A percentile compares a stretch with the other conserved stretches of the same genome.
These are phyloP conservation scores for Brachypteracias leptosomus DNA, from an alignment of 2,113 vertebrate species.

Conservation along the genomic window DNA sequence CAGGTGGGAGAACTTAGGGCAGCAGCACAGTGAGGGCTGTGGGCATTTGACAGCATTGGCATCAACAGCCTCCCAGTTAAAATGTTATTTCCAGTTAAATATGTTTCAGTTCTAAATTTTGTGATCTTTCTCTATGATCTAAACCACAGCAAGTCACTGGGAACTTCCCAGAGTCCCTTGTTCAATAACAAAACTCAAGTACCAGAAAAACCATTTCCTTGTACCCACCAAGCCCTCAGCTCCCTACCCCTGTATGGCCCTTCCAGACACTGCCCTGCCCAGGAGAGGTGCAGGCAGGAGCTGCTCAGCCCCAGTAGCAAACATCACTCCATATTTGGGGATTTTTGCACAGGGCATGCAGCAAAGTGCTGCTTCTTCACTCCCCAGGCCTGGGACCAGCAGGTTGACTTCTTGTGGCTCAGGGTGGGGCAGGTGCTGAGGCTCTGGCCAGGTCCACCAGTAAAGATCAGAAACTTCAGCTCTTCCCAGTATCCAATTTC, in stretches of 20 bases:
- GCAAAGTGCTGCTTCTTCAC: accelerated
- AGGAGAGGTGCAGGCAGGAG: accelerated
- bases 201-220: too few relatives aligned
- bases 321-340: accelerated
- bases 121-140: not conserved
- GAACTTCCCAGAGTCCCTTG: not conserved
- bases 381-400: accelerated
- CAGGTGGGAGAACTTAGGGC: accelerated
- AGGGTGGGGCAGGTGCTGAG: not conserved
- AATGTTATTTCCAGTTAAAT: not conserved
- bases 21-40: not conserved
- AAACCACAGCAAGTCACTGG: not conserved
- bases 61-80: not conserved
- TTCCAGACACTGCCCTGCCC: not conserved
- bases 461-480: not conserved
- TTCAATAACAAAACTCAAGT: not conserved
- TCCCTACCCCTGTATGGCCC: accelerated
- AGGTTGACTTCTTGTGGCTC: not conserved
- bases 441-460: not conserved
- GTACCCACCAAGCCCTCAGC: not conserved
- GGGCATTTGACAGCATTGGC: accelerated
- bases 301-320: not conserved
- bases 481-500: not conserved
- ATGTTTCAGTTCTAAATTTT: accelerated
- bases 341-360: accelerated